Percentiles rank a stretch among this genome's conserved stretches.
Conservation (phyloP, 2,797 vertebrate genomes). For the Enoplosus armatus region DNA sequence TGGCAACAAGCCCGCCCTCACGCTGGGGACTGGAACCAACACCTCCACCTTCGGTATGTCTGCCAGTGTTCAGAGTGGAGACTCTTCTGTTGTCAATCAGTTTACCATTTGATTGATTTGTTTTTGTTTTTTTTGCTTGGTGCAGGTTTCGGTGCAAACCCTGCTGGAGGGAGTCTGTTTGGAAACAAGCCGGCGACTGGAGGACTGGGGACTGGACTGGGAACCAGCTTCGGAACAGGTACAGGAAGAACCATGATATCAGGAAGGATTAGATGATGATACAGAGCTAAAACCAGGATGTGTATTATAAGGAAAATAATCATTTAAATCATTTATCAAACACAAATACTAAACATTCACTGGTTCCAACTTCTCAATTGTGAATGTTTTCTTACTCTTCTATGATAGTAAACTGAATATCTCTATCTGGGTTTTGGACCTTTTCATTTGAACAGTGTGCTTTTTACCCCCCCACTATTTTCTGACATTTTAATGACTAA, state of each 20-base stretch:
- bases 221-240: constrained; percentile 93
- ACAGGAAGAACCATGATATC: constrained; percentile 12
- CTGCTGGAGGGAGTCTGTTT: constrained; percentile 90
- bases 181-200: constrained; percentile 92
- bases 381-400: too few relatives aligned
- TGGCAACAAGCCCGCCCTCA: constrained; percentile 89
- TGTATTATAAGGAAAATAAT: background rate
- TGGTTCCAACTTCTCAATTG: background rate
- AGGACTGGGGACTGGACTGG: constrained; percentile 90
- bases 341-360: background rate
- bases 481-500: too few relatives aligned
- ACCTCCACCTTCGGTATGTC: constrained; percentile 85
- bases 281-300: background rate
- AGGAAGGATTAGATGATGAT: background rate
- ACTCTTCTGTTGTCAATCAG: background rate
- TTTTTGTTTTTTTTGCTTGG: background rate
- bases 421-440: too few relatives aligned
- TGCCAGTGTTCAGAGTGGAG: background rate
- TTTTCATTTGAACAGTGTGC: too few relatives aligned
- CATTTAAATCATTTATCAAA: background rate
- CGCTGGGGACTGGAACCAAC: constrained; percentile 86
- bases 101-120: background rate
- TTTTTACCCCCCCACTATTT: too few relatives aligned
- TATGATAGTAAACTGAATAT: too few relatives aligned
- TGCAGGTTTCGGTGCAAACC: constrained; percentile 90